These are phyloP conservation scores for Corydoras sp. DNA, from an alignment of 2,113 vertebrate species.

Conservation along the genomic window DNA sequence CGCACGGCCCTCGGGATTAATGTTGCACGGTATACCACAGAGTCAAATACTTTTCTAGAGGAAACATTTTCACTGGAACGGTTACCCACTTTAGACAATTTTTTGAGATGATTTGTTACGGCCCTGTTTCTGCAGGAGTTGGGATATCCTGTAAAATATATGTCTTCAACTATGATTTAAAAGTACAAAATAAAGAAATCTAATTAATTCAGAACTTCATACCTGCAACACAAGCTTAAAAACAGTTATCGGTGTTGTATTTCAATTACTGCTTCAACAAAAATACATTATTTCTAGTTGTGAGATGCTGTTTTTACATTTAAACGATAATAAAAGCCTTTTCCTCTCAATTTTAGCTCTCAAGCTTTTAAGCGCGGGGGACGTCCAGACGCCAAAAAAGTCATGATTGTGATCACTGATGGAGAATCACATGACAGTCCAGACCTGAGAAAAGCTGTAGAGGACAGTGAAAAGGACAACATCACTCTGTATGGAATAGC, in stretches of 20 bases:
- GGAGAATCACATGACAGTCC: slow-evolving; percentile 94
- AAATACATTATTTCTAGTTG: too few species aligned
- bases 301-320: neutral
- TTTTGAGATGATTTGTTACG: too few species aligned
- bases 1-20: slow-evolving; percentile 88
- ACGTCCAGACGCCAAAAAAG: slow-evolving; percentile 85
- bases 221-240: too few species aligned
- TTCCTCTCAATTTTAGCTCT: slow-evolving; percentile 47
- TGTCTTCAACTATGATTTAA: too few species aligned
- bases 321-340: too few species aligned
- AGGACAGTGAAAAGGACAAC: slow-evolving; percentile 82
- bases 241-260: neutral
- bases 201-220: too few species aligned
- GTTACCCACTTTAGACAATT: neutral
- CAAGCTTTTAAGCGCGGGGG: slow-evolving; percentile 86
- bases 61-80: neutral
- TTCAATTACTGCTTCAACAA: neutral
- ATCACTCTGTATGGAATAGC: slow-evolving; percentile 93
- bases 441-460: slow-evolving; percentile 79
- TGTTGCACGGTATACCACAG: slow-evolving; percentile 72
- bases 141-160: too few species aligned
- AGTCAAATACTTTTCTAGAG: neutral
- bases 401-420: slow-evolving; percentile 97
- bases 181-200: too few species aligned
- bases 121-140: too few species aligned